Evolutionary conservation across 2,888 invertebrate species (phyloP).

Genomic region (Drosophila nr. perissopoda): DNA sequence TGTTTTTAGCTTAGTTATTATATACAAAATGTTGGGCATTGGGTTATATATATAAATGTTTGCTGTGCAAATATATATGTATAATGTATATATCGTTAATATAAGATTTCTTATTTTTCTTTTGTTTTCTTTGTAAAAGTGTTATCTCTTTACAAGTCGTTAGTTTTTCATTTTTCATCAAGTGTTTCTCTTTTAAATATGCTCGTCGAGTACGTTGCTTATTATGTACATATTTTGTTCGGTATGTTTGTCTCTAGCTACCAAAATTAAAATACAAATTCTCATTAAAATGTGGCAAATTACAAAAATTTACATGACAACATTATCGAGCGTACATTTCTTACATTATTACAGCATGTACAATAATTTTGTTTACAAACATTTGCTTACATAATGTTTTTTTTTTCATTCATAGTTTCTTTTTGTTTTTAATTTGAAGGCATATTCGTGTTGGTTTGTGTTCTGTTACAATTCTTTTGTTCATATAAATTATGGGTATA

Average conservation of each 20-base stretch:
- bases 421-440: constrained; percentile 44
- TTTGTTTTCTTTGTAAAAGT: constrained; percentile 62
- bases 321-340: constrained; percentile 23
- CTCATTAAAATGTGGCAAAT: constrained; percentile 58
- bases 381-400: constrained; percentile 21
- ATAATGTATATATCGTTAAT: constrained; percentile 75
- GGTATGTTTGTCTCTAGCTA: constrained; percentile 53
- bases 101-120: constrained; percentile 17
- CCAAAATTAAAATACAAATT: constrained; percentile 50
- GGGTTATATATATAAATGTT: constrained; percentile 72
- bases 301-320: constrained; percentile 69
- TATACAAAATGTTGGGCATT: constrained; percentile 77
- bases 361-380: constrained; percentile 58
- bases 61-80: constrained; percentile 81
- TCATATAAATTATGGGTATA: constrained; percentile 13
- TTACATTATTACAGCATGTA: constrained; percentile 41
- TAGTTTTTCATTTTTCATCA: constrained; percentile 57
- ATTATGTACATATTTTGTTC: constrained; percentile 42
- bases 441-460: constrained; percentile 46
- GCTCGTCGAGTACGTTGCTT: constrained; percentile 61
- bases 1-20: constrained; percentile 64
- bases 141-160: constrained; percentile 49
- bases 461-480: constrained; percentile 13
- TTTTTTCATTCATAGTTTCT: constrained; percentile 1
- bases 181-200: constrained; percentile 44